These are phyloP conservation scores for Hypsibius dujardini DNA, from an alignment of 1,140 invertebrate species.

Conservation along the genomic window DNA sequence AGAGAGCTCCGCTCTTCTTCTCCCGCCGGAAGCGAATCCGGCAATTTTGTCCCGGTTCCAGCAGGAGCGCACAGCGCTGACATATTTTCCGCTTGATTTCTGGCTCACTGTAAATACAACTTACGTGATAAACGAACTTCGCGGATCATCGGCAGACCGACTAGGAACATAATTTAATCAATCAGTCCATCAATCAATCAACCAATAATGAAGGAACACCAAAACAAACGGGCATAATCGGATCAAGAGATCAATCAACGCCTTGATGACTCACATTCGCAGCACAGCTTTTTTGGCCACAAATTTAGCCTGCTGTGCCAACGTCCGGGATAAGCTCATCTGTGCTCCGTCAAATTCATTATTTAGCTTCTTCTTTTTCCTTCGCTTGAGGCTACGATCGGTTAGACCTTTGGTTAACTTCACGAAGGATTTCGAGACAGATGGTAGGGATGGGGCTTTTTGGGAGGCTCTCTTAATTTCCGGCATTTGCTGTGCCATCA, in stretches of 20 bases:
- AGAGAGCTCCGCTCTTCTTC: not conserved
- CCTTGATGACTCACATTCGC: not conserved
- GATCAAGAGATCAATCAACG: too few relatives aligned
- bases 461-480: not conserved
- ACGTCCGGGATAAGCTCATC: not conserved
- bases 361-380: not conserved
- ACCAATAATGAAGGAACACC: not conserved
- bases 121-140: not conserved
- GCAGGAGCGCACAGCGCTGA: not conserved
- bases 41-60: not conserved
- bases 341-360: not conserved
- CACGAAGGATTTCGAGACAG: not conserved
- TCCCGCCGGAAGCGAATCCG: not conserved
- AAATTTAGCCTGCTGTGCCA: not conserved
- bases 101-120: not conserved
- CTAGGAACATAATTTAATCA: too few relatives aligned
- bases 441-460: not conserved
- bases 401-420: not conserved
- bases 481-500: not conserved
- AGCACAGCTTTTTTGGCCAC: constrained; percentile 2
- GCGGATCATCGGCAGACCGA: not conserved
- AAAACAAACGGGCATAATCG: too few relatives aligned
- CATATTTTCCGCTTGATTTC: constrained; percentile 1
- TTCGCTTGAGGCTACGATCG: not conserved
- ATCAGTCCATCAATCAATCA: not conserved